Base-by-base conservation (phyloP, 2,113 vertebrate species). In the Misgurnus mizolepis region DNA sequence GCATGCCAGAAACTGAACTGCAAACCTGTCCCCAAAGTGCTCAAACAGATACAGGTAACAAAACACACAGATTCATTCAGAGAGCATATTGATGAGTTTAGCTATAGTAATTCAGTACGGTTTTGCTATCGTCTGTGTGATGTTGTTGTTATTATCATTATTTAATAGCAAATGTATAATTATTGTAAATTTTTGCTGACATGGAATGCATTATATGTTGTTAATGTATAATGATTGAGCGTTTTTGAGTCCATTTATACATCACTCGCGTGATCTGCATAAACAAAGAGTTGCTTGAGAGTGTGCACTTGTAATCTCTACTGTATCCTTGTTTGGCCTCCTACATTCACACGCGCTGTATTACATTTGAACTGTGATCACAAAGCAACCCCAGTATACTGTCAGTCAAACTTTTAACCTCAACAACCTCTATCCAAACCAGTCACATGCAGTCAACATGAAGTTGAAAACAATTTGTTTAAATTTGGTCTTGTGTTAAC, bases 1-100 rank as follows among this genome's bases (percentile, higher is more conserved):
- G 94, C 95, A 86, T 98, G 97, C 89, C 96, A 96, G 92, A 98
- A 98, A 77, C 94, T 98, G 73, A 98, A 92, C 93, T 97, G 96
- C 91, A 95, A 96, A 71, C 95, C 96, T 85, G 95, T 97, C n/a
- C 90, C 95, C 77, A 97, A 96, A 89, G 94, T 98, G 62, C 93
- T 97, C 75, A 92, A 92, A 86, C 97, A 98, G 90, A 95, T 98
- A 45, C 96, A 98, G 96, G 97, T 98, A 91, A 86, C 55, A 77
- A 22, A 76, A 66, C 47, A 70, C 22, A 14, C 55, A 27, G 43
- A 53, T 61, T 7, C 40, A 67, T 12, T 60, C 12, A 60, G 6
- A 55, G 4, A 55, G 12, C 12, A 50, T 50, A 2, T 50, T 1
- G 12, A 50, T 34, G 27, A 34, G 27, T 34, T 34, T 34, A 34